These are phyloP conservation scores for Pan paniscus DNA, from an alignment of 2,113 vertebrate genomes.

Conservation along the genomic window DNA sequence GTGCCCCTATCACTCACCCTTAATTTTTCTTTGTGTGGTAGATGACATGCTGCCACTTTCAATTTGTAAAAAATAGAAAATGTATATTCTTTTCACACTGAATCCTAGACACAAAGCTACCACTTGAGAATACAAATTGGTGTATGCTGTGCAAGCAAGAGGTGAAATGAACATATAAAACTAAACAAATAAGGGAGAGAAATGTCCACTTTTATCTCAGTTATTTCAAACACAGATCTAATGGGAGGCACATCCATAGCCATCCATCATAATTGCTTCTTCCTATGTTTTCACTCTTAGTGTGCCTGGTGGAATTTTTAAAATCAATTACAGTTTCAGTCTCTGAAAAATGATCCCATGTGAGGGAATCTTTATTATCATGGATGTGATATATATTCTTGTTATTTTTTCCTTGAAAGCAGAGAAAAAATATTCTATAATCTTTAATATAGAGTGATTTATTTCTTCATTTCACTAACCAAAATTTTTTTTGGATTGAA, in stretches of 20 bases:
- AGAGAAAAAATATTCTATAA: constrained; percentile 28
- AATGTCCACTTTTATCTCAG: background rate
- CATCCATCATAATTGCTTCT: background rate
- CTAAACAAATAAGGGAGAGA: background rate
- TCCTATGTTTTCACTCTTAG: background rate
- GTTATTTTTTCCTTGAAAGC: background rate
- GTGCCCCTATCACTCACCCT: background rate
- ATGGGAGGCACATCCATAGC: background rate
- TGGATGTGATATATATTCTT: constrained; percentile 21
- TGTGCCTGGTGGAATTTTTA: background rate
- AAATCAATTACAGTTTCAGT: constrained; percentile 43
- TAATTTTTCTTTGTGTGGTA: background rate
- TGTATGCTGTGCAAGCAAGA: background rate
- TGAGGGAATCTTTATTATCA: constrained; percentile 31
- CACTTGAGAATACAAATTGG: background rate
- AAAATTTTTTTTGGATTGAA: constrained; percentile 21
- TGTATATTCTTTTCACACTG: background rate
- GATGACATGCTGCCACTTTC: background rate
- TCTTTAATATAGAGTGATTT: constrained; percentile 58
- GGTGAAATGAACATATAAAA: background rate
- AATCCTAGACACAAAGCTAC: background rate
- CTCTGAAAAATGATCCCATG: constrained; percentile 54
- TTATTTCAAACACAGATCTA: background rate
- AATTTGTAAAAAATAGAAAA: background rate
- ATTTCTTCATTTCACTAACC: constrained; percentile 46